Percentiles rank a stretch among this genome's conserved stretches.
Conservation (phyloP, 2,113 vertebrate species). For the Phrynosoma platyrhinos region DNA sequence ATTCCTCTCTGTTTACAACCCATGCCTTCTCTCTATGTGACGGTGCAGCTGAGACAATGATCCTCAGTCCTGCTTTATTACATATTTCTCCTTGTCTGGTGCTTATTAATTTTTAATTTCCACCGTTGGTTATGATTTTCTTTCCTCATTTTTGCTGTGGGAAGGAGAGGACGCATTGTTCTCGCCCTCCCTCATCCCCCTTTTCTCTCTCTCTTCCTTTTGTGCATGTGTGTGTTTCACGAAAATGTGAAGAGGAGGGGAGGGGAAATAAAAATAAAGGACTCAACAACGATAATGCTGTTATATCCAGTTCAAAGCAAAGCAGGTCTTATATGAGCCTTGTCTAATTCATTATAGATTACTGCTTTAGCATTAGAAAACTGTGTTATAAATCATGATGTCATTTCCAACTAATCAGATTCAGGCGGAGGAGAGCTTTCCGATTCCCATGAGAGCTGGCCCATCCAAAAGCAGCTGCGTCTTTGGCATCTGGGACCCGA, state of each 20-base stretch:
- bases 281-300: conserved; percentile 9
- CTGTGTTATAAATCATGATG: conserved; percentile 65
- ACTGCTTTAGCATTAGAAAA: conserved; percentile 70
- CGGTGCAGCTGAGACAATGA: rapidly evolving
- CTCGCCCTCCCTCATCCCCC: too few relatives aligned
- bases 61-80: rapidly evolving
- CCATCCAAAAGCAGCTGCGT: conserved; percentile 61
- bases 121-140: neutral
- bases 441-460: conserved; percentile 36
- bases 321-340: conserved; percentile 49
- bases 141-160: conserved; percentile 17
- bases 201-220: neutral
- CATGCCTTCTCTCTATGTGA: neutral
- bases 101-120: conserved; percentile 36
- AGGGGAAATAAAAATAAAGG: neutral
- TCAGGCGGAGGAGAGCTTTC: conserved; percentile 26
- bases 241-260: neutral
- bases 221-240: neutral
- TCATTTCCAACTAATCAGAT: conserved; percentile 68
- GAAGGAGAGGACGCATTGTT: neutral
- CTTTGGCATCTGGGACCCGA: neutral
- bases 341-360: conserved; percentile 52
- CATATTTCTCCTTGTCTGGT: neutral
- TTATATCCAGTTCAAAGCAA: conserved; percentile 41
- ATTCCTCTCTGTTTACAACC: neutral